These are phyloP conservation scores for Sylvicola fuscatus DNA, from an alignment of 2,888 invertebrate species.

Conservation along the genomic window DNA sequence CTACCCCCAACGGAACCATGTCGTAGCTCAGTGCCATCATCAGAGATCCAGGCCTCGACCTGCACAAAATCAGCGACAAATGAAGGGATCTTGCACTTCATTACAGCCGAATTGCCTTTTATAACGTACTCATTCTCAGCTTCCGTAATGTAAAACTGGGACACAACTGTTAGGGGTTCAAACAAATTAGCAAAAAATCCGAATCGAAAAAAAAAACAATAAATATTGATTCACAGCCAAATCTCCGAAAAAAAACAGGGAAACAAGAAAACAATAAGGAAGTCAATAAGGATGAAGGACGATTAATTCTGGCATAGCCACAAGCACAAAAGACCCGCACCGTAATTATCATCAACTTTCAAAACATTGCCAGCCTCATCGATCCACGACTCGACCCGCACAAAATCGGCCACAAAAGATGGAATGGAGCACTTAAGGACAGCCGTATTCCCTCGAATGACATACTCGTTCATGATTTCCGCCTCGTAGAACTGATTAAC, in stretches of 20 bases:
- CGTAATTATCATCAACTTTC: conserved; percentile 29
- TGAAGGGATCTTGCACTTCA: conserved; percentile 86
- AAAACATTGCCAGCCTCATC: conserved; percentile 37
- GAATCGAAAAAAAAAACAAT: no score
- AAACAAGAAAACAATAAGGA: no score
- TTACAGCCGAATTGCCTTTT: conserved; percentile 74
- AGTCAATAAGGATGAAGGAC: no score
- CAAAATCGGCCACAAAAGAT: conserved; percentile 53
- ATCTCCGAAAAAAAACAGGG: no score
- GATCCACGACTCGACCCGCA: conserved; percentile 47
- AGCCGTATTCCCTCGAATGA: conserved; percentile 50
- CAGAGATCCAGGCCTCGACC: conserved; percentile 59
- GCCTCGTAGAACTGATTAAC: conserved; percentile 52
- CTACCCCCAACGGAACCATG: background rate
- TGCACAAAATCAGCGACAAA: conserved; percentile 84
- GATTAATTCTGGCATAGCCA: no score
- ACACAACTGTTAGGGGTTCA: conserved; percentile 42
- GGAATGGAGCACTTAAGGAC: conserved; percentile 54
- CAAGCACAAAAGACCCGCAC: conserved; percentile 17
- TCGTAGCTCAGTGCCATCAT: conserved; percentile 35
- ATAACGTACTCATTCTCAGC: conserved; percentile 90
- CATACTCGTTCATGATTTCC: conserved; percentile 51
- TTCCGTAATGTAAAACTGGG: conserved; percentile 76
- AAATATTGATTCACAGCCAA: no score
- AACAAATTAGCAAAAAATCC: no score